phyloP scores from a whole-genome alignment of 2,797 vertebrate species.

The Limnodromus scolopaceus region DNA sequence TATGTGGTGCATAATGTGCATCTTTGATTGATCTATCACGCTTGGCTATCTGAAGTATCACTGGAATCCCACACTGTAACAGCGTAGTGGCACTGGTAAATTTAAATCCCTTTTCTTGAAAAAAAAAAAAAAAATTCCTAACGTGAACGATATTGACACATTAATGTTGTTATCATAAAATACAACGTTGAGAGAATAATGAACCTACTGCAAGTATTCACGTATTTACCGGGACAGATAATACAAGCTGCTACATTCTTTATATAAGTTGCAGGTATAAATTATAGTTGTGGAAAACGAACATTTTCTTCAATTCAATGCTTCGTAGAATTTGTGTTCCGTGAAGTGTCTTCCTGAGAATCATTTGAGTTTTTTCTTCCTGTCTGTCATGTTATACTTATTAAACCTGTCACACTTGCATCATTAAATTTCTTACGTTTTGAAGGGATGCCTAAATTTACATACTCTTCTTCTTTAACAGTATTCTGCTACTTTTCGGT shows the following conservation, averaged over 20 bases:
- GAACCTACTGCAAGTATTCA: neutral
- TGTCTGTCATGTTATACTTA: neutral
- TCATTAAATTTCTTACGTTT: neutral
- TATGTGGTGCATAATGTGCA: neutral
- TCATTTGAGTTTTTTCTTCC: neutral
- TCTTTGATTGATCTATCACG: neutral
- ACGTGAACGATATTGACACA: fast-evolving
- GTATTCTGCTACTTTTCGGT: neutral
- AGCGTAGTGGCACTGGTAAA: neutral
- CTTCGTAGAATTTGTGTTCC: neutral
- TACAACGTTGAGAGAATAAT: neutral
- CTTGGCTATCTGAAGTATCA: neutral
- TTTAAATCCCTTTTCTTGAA: neutral
- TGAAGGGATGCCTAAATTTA: neutral
- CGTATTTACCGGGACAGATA: neutral
- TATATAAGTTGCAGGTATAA: neutral
- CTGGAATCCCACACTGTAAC: neutral
- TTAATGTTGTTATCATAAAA: neutral
- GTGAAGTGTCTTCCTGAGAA: neutral
- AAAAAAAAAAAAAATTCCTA: neutral
- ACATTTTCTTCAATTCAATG: neutral
- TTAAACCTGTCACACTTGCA: neutral
- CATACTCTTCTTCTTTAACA: neutral
- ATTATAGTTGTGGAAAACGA: neutral
- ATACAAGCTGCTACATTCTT: neutral